phyloP scores from a whole-genome alignment of 2,888 invertebrate species.

The Noctua fimbriata region DNA sequence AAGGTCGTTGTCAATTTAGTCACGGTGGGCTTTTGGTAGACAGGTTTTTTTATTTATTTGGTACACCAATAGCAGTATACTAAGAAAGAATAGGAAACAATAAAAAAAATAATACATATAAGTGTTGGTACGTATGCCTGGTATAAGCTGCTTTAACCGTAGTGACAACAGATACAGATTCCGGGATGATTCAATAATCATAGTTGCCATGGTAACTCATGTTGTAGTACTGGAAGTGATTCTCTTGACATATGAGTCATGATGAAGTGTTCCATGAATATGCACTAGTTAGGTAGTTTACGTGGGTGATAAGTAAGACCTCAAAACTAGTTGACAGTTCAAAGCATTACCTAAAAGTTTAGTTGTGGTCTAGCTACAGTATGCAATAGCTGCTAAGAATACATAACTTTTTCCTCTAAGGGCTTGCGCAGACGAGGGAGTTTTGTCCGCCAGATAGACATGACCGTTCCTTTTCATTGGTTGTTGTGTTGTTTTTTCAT shows the following conservation, averaged over 20 bases:
- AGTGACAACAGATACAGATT: too few relatives aligned
- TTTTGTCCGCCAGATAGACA: too few relatives aligned
- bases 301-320: slow-evolving; percentile 28
- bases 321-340: slow-evolving; percentile 29
- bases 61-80: too few relatives aligned
- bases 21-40: not conserved
- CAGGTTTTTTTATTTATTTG: too few relatives aligned
- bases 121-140: too few relatives aligned
- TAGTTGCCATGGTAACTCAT: not conserved
- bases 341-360: slow-evolving; percentile 11
- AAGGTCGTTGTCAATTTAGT: slow-evolving; percentile 19
- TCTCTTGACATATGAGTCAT: slow-evolving; percentile 10
- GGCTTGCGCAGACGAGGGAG: not conserved
- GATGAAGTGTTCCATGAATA: slow-evolving; percentile 22
- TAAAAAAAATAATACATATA: too few relatives aligned
- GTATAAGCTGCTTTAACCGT: too few relatives aligned
- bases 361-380: not conserved
- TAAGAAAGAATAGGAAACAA: too few relatives aligned
- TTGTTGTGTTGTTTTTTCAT: too few relatives aligned
- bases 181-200: not conserved
- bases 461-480: too few relatives aligned
- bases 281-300: slow-evolving; percentile 17
- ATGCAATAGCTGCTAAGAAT: not conserved
- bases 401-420: not conserved
- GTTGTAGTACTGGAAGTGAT: not conserved